Evolutionary conservation across 23 tunicate genomes (phyloP).

Genomic region (Botrylloides violaceus): DNA sequence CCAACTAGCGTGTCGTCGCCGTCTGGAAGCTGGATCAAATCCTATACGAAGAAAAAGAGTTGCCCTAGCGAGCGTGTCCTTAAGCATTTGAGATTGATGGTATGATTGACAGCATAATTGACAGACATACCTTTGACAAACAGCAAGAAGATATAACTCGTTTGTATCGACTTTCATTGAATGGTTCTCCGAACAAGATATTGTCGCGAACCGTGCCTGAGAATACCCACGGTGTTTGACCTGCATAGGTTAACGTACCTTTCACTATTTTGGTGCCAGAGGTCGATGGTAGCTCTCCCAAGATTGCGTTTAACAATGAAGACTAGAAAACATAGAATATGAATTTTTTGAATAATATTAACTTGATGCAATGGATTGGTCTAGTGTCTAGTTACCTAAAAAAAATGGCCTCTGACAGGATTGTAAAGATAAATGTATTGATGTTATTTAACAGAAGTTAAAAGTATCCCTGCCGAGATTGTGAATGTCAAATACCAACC

Average conservation of each 20-base stretch:
- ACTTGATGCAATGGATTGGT: no score
- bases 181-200: neutral
- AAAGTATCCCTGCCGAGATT: no score
- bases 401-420: no score
- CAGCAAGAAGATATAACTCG: neutral
- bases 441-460: no score
- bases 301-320: conserved; percentile 17
- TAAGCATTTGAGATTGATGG: no score
- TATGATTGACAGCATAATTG: neutral
- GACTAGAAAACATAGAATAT: no score
- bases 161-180: neutral
- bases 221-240: conserved; percentile 19
- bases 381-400: no score
- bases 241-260: neutral
- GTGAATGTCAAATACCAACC: neutral
- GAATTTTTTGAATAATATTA: no score
- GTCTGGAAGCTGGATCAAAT: conserved; percentile 30
- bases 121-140: neutral
- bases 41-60: conserved; percentile 18
- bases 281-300: conserved; percentile 1
- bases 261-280: neutral
- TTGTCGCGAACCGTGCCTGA: conserved; percentile 10
- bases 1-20: conserved; percentile 88
- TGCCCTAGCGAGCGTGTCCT: neutral
- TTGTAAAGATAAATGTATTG: no score